phyloP scores from a whole-genome alignment of 2,888 invertebrate genomes.

The Drosophila diplacantha region DNA sequence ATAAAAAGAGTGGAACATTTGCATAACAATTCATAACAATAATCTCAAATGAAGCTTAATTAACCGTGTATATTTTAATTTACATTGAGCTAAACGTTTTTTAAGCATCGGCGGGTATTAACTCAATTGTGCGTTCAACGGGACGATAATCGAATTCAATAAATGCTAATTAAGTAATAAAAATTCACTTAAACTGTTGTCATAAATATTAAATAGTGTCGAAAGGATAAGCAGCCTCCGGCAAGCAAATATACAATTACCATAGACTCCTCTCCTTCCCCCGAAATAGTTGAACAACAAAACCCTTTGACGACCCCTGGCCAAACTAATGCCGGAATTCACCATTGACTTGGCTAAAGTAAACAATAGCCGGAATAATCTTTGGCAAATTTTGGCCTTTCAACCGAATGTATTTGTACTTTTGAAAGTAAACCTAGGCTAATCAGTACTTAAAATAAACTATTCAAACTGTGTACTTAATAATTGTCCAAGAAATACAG shows the following conservation, averaged over 20 bases:
- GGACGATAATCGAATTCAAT: conserved; percentile 23
- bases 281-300: conserved; percentile 18
- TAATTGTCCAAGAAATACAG: conserved; percentile 41
- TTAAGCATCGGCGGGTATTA: conserved; percentile 26
- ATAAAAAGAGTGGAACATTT: conserved; percentile 16
- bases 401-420: conserved; percentile 48
- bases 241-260: conserved; percentile 7
- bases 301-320: conserved; percentile 6
- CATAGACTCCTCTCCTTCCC: conserved; percentile 4
- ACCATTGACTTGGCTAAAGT: conserved; percentile 27
- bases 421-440: conserved; percentile 49
- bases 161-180: conserved; percentile 31
- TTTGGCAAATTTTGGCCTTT: conserved; percentile 6
- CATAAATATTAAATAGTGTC: conserved; percentile 32
- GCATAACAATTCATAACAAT: conserved; percentile 36
- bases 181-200: conserved; percentile 27
- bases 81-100: conserved; percentile 31
- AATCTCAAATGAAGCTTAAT: conserved; percentile 33
- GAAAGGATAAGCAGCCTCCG: conserved; percentile 12
- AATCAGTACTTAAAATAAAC: conserved; percentile 33
- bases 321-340: conserved; percentile 18
- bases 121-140: conserved; percentile 28
- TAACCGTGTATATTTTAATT: conserved; percentile 29
- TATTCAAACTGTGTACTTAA: conserved; percentile 21
- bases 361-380: conserved; percentile 21